Conservation (phyloP, 2,113 vertebrate genomes). For the Craseonycteris thonglongyai region DNA sequence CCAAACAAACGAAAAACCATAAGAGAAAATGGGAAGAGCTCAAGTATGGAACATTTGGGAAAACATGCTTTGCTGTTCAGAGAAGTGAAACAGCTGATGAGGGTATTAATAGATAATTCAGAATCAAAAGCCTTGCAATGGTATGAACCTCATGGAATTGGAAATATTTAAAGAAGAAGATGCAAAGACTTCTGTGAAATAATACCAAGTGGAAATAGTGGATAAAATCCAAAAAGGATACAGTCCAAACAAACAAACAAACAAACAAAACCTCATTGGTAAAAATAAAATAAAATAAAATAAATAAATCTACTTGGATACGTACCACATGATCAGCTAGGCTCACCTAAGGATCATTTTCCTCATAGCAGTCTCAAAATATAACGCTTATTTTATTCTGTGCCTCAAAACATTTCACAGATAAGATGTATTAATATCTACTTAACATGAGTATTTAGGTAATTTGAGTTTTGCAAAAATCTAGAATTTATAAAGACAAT, state of each 20-base stretch:
- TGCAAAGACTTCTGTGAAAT: background rate
- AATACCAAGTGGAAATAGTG: background rate
- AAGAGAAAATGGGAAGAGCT: background rate
- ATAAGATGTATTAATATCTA: background rate
- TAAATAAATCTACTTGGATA: background rate
- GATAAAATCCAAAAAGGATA: too few relatives aligned
- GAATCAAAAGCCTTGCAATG: background rate
- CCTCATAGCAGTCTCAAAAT: background rate
- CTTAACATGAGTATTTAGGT: background rate
- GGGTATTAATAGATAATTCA: background rate
- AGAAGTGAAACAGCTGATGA: background rate
- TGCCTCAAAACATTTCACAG: background rate
- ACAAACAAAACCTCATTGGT: background rate
- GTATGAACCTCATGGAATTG: background rate
- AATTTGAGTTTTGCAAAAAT: background rate
- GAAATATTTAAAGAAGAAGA: background rate
- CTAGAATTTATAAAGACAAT: background rate
- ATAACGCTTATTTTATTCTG: background rate
- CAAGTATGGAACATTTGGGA: background rate
- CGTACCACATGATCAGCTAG: background rate
- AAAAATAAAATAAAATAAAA: background rate
- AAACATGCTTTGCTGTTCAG: background rate
- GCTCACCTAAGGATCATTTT: background rate
- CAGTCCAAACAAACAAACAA: too few relatives aligned
- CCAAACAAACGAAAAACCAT: too few relatives aligned